Evolutionary conservation across 2,113 vertebrate genomes (phyloP).

Genomic region (Rhabdornis inornatus): DNA sequence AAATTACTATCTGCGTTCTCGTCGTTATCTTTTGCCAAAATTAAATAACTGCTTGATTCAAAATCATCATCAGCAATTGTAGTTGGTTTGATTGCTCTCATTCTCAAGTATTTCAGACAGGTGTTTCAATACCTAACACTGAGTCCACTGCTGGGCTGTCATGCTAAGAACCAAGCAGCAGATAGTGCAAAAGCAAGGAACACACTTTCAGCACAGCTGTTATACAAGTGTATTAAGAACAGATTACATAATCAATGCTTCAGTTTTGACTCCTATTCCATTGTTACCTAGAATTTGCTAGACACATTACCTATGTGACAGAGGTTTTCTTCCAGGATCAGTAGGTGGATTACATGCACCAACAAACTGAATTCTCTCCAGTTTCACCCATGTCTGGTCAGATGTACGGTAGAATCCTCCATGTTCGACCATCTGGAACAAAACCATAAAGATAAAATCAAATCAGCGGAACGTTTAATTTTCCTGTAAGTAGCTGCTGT

Average conservation of each 20-base stretch:
- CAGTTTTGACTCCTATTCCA: not conserved
- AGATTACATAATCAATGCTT: not conserved
- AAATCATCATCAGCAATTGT: not conserved
- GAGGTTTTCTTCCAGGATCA: conserved; percentile 95
- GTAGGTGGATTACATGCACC: conserved; percentile 98
- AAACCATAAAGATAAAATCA: not conserved
- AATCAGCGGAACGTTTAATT: not conserved
- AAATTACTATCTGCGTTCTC: not conserved
- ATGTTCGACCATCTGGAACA: conserved; percentile 93
- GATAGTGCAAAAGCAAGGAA: not conserved
- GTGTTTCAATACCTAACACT: not conserved
- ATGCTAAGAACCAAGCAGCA: not conserved
- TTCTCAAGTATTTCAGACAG: not conserved
- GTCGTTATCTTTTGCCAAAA: not conserved
- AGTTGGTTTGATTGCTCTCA: not conserved
- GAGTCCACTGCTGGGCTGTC: not conserved
- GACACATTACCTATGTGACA: conserved; percentile 86
- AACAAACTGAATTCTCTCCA: conserved; percentile 98
- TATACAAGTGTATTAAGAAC: not conserved
- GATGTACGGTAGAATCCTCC: conserved; percentile 97
- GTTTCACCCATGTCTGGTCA: conserved; percentile 97
- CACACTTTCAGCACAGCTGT: not conserved
- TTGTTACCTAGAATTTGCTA: not conserved
- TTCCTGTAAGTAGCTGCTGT: not conserved
- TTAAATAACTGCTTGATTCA: not conserved